Evolutionary conservation across 2,888 invertebrate genomes (phyloP), one percentile per base, ranked within the genome.

Genomic region (Diploptera punctata): DNA sequence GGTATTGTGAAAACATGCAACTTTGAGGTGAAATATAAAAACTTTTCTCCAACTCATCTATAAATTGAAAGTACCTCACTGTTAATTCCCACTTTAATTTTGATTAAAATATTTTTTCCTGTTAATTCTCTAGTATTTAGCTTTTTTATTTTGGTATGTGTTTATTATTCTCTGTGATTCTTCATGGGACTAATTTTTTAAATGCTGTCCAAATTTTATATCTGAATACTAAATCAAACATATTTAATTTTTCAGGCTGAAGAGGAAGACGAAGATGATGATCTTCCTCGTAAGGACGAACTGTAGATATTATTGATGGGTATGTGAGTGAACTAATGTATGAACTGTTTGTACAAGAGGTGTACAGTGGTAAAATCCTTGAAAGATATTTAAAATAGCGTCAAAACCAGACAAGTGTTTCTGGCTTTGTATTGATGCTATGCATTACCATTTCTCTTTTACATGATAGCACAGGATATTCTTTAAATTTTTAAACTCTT

Each of bases 211-310:
- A 4, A 47, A 47, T n/a, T 4, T n/a, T n/a, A n/a, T n/a, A n/a
- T 38, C 13, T 38, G 38, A 38, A 38, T 9, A 38, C 7, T 5
- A 38, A 38, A 13, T 9, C 5, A 38, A 38, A 9, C 7, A 38
- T 29, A 7, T 13, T 57, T 57, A 24, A 47, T n/a, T 38, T 79
- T 79, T 33, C 76, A 86, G 85, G 86, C 85, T 75, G 87, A 88
- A 74, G 89, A 90, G 78, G 89, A 88, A 76, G 90, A 90, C 54
- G 92, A 92, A 78, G 92, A 93, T 75, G 92, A 92, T 67, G 92
- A 91, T 78, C 83, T 86, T 78, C 90, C 90, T 78, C 86, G 89
- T 80, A 92, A 91, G 81, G 93, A 93, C 82, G 93, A 93, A 84
- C 87, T 93, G 87, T 93, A 93, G 91, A 74, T 49, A 47, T 18